Evolutionary conservation across 2,888 invertebrate genomes (phyloP).

Genomic region (Biston stratarius): DNA sequence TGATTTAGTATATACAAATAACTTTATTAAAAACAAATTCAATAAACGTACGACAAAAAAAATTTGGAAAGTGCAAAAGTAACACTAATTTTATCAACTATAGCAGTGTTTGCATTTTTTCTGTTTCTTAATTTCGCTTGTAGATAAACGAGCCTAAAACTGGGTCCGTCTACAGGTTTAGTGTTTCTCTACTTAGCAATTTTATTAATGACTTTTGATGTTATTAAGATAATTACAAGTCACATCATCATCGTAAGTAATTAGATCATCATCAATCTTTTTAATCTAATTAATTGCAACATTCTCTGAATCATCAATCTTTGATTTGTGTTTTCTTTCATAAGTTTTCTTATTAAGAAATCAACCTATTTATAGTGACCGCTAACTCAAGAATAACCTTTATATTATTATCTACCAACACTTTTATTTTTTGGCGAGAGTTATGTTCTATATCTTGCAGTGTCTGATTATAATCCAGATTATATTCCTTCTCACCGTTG

Average conservation of each 20-base stretch:
- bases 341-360: background rate
- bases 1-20: too few relatives aligned
- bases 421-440: too few relatives aligned
- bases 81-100: background rate
- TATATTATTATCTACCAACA: too few relatives aligned
- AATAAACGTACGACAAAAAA: background rate
- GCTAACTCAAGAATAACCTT: too few relatives aligned
- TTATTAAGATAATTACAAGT: slow-evolving; percentile 12
- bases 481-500: background rate
- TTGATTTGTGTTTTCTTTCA: background rate
- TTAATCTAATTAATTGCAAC: slow-evolving; percentile 4
- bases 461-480: too few relatives aligned
- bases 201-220: slow-evolving; percentile 19
- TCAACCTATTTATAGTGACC: too few relatives aligned
- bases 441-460: too few relatives aligned
- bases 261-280: background rate
- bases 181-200: slow-evolving; percentile 22
- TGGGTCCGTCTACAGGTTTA: slow-evolving; percentile 13
- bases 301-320: background rate
- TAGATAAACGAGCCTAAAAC: slow-evolving; percentile 4
- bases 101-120: background rate
- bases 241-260: slow-evolving; percentile 6
- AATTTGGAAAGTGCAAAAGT: background rate
- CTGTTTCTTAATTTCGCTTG: background rate
- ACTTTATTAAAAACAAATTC: too few relatives aligned